Conservation (phyloP, 1,140 invertebrate species). For the Phthorimaea operculella region DNA sequence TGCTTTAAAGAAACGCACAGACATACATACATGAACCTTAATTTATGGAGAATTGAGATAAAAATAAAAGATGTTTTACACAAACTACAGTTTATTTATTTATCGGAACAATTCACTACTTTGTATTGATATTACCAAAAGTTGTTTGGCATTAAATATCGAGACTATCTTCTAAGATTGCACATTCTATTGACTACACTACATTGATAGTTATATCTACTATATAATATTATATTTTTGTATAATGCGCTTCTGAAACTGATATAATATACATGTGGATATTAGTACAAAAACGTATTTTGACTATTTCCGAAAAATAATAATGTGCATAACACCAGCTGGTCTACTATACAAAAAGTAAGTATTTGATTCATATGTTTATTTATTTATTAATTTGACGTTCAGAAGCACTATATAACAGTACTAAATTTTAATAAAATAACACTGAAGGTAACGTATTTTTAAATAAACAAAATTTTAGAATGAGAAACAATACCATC, state of each 20-base stretch:
- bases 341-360: no score
- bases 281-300: no score
- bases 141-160: slow-evolving; percentile 52
- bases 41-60: no score
- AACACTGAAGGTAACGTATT: slow-evolving; percentile 26
- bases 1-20: no score
- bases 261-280: no score
- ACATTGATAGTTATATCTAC: background rate
- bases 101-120: slow-evolving; percentile 63
- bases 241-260: no score
- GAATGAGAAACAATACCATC: slow-evolving; percentile 24
- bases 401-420: slow-evolving; percentile 13
- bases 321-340: no score
- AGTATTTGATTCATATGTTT: no score
- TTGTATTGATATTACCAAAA: slow-evolving; percentile 58
- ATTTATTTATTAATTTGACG: no score
- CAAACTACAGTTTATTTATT: slow-evolving; percentile 35
- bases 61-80: slow-evolving; percentile 16
- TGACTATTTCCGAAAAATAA: no score
- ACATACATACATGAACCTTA: no score
- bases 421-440: slow-evolving; percentile 22
- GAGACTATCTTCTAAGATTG: slow-evolving; percentile 56
- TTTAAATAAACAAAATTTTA: slow-evolving; percentile 8
- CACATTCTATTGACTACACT: slow-evolving; percentile 22
- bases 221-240: no score